Evolutionary conservation across 2,113 vertebrate species (phyloP), one percentile per base, ranked within the genome.

Genomic region (Osmerus mordax): DNA sequence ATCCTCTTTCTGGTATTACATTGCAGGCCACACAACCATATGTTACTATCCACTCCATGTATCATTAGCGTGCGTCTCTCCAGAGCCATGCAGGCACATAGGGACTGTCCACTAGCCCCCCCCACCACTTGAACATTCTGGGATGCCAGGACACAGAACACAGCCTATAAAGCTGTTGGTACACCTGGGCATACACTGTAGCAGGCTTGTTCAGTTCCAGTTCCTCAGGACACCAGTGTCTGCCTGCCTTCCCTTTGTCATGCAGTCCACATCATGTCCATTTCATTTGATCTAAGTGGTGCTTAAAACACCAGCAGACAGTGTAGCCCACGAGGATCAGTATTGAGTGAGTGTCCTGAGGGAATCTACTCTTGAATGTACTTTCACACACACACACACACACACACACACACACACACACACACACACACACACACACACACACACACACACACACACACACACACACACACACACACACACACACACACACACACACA

Each of bases 31-130:
- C 28, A 77, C 69, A 73, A 25, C 66, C 74, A 47, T 65, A 21
- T 69, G n/a, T 55, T 60, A 60, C 41, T 71, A 70, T 75, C 64
- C 65, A 72, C 53, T 47, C 18, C 54, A 65, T 47, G 41, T 5
- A 47, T 47, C 41, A 11, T 69, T 69, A 83, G 52, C 62, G 70
- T 78, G 79, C 80, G 83, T 79, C 56, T 32, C 36, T 77, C 63
- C 79, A 84, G 8, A 47, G 79, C 78, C 87, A 89, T 90, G 89
- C 86, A 88, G 73, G 68, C 59, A 51, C 77, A 82, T 82, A 81
- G 80, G 77, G 19, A 77, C 61, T 80, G 81, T 84, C 83, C 82
- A 54, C 54, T n/a, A 18, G 4, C 54, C 54, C n/a, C 54, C 6
- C 54, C 70, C 52, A 67, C 72, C 16, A 15, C 3, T 70, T 59